phyloP scores from a whole-genome alignment of 2,888 invertebrate genomes.

The Eristalis pertinax region DNA sequence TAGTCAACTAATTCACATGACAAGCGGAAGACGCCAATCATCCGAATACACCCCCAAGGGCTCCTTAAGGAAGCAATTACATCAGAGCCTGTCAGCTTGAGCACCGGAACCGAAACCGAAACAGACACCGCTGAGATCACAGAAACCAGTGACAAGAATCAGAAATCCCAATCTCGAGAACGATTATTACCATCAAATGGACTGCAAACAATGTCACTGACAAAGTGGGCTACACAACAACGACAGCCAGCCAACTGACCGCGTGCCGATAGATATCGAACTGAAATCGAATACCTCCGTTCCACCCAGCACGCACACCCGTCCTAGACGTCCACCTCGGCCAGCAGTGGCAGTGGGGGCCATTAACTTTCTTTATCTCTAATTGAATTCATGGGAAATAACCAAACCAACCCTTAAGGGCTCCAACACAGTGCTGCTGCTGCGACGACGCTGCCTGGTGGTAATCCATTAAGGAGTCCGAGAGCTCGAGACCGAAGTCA shows the following conservation, averaged over 20 bases:
- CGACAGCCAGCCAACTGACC: slow-evolving; percentile 5
- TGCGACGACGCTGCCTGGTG: not conserved
- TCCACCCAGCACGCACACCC: not conserved
- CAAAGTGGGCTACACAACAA: slow-evolving; percentile 21
- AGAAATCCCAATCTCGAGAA: slow-evolving; percentile 34
- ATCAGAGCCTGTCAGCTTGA: not conserved
- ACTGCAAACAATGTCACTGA: slow-evolving; percentile 49
- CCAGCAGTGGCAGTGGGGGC: slow-evolving; percentile 1
- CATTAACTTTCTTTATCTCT: slow-evolving; percentile 66
- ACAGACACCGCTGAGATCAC: not conserved
- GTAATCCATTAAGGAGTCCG: slow-evolving; percentile 49
- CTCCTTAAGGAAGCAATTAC: not conserved
- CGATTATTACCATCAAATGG: slow-evolving; percentile 42
- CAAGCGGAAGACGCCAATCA: not conserved
- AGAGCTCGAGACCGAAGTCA: not conserved
- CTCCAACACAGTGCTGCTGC: not conserved
- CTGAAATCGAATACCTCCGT: slow-evolving; percentile 36
- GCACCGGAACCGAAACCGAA: not conserved
- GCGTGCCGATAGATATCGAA: not conserved
- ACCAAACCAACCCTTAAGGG: slow-evolving; percentile 39
- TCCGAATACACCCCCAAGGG: not conserved
- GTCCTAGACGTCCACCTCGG: not conserved
- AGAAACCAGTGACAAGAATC: slow-evolving; percentile 23
- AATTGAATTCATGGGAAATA: slow-evolving; percentile 66
- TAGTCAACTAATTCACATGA: not conserved